These are phyloP conservation scores for Parnassius mnemosyne DNA, from an alignment of 2,888 invertebrate species.

Conservation along the genomic window DNA sequence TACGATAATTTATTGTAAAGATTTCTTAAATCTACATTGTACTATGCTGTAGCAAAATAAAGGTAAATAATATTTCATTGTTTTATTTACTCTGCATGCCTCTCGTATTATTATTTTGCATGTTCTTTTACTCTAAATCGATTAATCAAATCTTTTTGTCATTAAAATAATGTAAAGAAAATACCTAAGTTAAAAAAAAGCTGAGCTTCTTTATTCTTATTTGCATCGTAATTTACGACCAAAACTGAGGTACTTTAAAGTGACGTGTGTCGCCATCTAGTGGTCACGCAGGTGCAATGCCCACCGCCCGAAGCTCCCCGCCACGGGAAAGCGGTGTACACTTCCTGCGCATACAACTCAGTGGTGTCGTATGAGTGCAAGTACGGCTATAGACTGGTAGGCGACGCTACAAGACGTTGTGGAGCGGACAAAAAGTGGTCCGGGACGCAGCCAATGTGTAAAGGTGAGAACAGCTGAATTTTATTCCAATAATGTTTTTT, in stretches of 20 bases:
- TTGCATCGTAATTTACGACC: constrained; percentile 49
- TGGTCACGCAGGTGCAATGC: constrained; percentile 96
- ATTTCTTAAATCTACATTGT: constrained; percentile 64
- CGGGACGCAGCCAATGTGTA: constrained; percentile 93
- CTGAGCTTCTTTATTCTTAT: constrained; percentile 24
- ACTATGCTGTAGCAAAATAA: constrained; percentile 73
- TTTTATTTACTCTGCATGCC: constrained; percentile 60
- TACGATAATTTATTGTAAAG: constrained; percentile 60
- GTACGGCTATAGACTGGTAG: constrained; percentile 94
- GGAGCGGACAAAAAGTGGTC: constrained; percentile 98
- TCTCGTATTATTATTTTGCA: constrained; percentile 42
- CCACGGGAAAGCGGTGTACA: constrained; percentile 95
- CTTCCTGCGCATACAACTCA: constrained; percentile 96
- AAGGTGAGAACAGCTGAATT: constrained; percentile 81
- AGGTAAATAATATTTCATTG: constrained; percentile 54
- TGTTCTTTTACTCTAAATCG: constrained; percentile 34
- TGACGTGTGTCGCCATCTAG: constrained; percentile 79
- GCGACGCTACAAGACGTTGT: constrained; percentile 94
- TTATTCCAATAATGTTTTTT: too few relatives aligned
- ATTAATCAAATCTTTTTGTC: background rate
- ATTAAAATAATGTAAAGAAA: background rate
- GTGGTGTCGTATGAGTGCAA: constrained; percentile 97
- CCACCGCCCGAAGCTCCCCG: constrained; percentile 94
- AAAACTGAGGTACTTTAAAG: constrained; percentile 56
- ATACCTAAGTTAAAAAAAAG: background rate